Percentiles rank a stretch among this genome's conserved stretches.
These are phyloP conservation scores for Entomyzon cyanotis DNA, from an alignment of 2,113 vertebrate species.

Conservation along the genomic window DNA sequence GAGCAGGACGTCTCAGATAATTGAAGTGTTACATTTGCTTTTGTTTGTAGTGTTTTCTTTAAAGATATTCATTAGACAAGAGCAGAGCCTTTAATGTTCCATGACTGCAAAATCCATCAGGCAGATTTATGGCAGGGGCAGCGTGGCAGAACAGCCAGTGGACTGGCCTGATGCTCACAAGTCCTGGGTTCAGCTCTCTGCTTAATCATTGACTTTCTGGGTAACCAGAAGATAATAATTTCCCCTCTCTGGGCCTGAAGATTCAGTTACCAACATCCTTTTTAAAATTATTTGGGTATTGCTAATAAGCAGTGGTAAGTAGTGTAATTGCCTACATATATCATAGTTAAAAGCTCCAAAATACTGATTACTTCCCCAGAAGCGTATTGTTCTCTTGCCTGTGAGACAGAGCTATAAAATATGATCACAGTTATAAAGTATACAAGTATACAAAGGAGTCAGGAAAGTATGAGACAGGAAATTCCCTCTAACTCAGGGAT, in stretches of 20 bases:
- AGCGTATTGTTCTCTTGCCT: background rate
- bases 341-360: background rate
- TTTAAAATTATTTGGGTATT: background rate
- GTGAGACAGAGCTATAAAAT: background rate
- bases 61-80: constrained; percentile 54
- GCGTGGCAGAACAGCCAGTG: constrained; percentile 38
- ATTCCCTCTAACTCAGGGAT: background rate
- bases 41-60: constrained; percentile 61
- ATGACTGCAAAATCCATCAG: constrained; percentile 62
- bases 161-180: constrained; percentile 37
- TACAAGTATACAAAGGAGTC: background rate
- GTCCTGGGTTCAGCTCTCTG: constrained; percentile 19
- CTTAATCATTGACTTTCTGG: constrained; percentile 57
- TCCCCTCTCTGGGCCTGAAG: background rate
- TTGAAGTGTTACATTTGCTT: constrained; percentile 40
- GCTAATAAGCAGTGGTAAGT: background rate
- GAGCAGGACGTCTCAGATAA: constrained; percentile 28
- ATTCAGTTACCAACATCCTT: background rate
- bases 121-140: constrained; percentile 47
- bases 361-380: background rate
- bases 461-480: background rate
- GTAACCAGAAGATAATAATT: constrained; percentile 36
- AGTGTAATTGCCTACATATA: background rate
- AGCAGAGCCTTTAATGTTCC: constrained; percentile 57
- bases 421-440: background rate